Percentiles rank a stretch among this genome's conserved stretches.
These are phyloP conservation scores for Manacus vitellinus DNA, from an alignment of 2,113 vertebrate species.

Conservation along the genomic window DNA sequence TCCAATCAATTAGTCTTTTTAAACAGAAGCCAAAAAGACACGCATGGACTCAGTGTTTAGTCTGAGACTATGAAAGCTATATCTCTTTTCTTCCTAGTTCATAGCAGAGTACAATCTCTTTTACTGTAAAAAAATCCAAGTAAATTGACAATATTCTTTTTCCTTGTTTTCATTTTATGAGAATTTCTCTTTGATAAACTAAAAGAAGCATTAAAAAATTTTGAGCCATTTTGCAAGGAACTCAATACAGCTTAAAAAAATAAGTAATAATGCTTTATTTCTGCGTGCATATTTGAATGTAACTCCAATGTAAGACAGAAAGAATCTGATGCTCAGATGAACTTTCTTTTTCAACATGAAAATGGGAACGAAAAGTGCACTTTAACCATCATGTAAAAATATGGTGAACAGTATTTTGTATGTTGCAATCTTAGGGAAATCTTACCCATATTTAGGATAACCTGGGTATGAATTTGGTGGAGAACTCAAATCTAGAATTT, in stretches of 20 bases:
- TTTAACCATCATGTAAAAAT: not conserved
- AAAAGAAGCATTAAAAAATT: not conserved
- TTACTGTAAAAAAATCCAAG: not conserved
- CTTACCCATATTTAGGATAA: not conserved
- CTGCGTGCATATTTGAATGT: not conserved
- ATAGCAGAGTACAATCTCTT: not conserved
- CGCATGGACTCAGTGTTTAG: not conserved
- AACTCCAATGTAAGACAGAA: not conserved
- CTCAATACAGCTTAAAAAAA: not conserved
- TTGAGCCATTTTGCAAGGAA: not conserved
- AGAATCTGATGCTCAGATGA: not conserved
- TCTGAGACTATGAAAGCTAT: not conserved
- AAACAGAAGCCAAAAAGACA: not conserved
- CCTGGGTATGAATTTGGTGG: not conserved
- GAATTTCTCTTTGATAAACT: not conserved
- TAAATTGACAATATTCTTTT: not conserved
- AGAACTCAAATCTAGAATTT: not conserved
- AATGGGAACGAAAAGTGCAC: rapidly evolving
- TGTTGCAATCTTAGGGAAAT: not conserved
- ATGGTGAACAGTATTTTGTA: not conserved
- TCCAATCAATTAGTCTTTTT: not conserved
- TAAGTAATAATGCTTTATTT: not conserved
- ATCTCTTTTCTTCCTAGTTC: not conserved
- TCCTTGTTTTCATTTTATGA: not conserved
- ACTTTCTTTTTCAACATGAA: not conserved